Evolutionary conservation across 2,797 vertebrate species (phyloP).

Genomic region (Urophycis tenuis): DNA sequence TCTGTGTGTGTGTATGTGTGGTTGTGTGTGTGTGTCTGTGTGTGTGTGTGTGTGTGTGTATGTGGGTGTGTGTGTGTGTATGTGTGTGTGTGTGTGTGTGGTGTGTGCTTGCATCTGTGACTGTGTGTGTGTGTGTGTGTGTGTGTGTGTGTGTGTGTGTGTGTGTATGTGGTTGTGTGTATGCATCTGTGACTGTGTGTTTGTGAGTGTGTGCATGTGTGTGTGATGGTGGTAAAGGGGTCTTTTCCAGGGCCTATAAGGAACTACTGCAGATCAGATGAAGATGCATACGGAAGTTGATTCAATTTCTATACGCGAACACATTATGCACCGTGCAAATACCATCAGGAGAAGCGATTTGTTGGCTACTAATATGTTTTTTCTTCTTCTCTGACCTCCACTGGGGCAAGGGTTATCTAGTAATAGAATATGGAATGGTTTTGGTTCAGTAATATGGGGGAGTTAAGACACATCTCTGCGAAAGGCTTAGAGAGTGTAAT

Average conservation of each 20-base stretch:
- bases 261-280: slow-evolving; percentile 55
- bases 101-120: background rate
- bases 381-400: slow-evolving; percentile 33
- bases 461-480: slow-evolving; percentile 28
- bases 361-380: slow-evolving; percentile 38
- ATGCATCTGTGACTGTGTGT: background rate
- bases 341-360: slow-evolving; percentile 34
- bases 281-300: slow-evolving; percentile 27
- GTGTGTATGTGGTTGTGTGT: background rate
- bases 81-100: background rate
- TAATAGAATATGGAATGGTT: slow-evolving; percentile 49
- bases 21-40: background rate
- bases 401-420: slow-evolving; percentile 31
- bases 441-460: slow-evolving; percentile 37
- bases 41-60: background rate
- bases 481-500: slow-evolving; percentile 25
- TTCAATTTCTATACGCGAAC: slow-evolving; percentile 51
- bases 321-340: slow-evolving; percentile 38
- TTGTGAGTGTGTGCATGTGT: background rate
- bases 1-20: background rate
- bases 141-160: background rate
- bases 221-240: slow-evolving; percentile 16
- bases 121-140: too few species aligned
- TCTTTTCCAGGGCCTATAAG: slow-evolving; percentile 50
- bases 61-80: too few species aligned